Conservation (phyloP, 2,797 vertebrate species). For the Etheostoma nigrum region DNA sequence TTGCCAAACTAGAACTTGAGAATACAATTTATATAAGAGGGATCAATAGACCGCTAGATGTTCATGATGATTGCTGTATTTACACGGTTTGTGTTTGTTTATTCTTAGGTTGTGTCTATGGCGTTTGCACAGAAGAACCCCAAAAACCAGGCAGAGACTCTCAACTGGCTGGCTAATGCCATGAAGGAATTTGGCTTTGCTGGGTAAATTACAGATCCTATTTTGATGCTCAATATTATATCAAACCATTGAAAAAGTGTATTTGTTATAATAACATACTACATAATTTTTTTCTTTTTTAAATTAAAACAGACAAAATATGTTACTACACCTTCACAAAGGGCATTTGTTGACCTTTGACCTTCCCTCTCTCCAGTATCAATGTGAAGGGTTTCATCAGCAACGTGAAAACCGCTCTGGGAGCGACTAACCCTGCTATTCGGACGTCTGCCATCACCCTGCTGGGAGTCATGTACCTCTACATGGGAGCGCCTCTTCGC, state of each 20-base stretch:
- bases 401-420: slow-evolving; percentile 97
- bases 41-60: not conserved
- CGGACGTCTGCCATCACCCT: slow-evolving; percentile 93
- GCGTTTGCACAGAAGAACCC: slow-evolving; percentile 98
- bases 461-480: slow-evolving; percentile 96
- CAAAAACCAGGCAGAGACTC: slow-evolving; percentile 97
- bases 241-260: not conserved
- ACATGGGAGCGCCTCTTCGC: slow-evolving; percentile 94
- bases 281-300: no score
- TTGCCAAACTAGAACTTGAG: not conserved
- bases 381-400: slow-evolving; percentile 98
- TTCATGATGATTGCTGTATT: not conserved
- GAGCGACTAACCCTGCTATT: slow-evolving; percentile 96
- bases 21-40: not conserved
- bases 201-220: slow-evolving; percentile 84
- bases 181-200: slow-evolving; percentile 99
- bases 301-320: not conserved
- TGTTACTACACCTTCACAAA: not conserved
- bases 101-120: slow-evolving; percentile 90
- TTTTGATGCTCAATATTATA: not conserved
- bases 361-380: slow-evolving; percentile 81
- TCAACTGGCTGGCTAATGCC: slow-evolving; percentile 96
- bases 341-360: not conserved
- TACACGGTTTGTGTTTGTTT: not conserved
- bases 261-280: no score